Evolutionary conservation across 2,888 invertebrate species (phyloP), one percentile per base, ranked within the genome.

Genomic region (Drosophila greeni): DNA sequence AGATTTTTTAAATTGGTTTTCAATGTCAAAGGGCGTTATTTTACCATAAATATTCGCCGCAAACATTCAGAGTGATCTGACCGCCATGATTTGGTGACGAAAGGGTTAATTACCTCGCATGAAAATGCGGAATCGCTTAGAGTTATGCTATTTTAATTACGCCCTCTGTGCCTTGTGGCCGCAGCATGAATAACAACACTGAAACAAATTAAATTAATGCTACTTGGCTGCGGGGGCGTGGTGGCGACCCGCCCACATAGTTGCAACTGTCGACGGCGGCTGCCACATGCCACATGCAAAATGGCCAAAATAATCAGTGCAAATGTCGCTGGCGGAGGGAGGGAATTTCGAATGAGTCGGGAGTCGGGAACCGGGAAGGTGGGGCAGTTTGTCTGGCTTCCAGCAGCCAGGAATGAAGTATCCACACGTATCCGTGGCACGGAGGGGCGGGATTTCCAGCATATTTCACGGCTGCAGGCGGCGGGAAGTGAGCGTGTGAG

Each of bases 271-370:
- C 57, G 39, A 29, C 42, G 39, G 33, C 42, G 29, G 29, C 29
- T 47, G 29, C 14, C 45, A 43, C 39, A 42, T 68, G 71, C 70
- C 73, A 74, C 56, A 69, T 66, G 66, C 55, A 70, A 74, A 48
- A 62, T 49, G 72, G 40, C 72, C 57, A 57, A 72, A 70, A 74
- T 72, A 74, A 75, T 70, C 74, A 57, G 43, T 73, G 59, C 36
- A 54, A 57, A 53, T 56, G 55, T 51, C 49, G 57, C 16, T 37
- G 18, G 11, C 26, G 26, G 20, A 16, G 18, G 40, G 33, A 29
- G n/a, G 14, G 8, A 18, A 36, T 29, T 4, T 11, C 14, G 20
- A 7, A 20, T 1, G 36, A 16, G 36, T 9, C 11, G 37, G 18
- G 8, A 26, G 26, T 20, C 9, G 26, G 8, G 2, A 40, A 14